Percentiles rank a stretch among this genome's conserved stretches.
These are phyloP conservation scores for Slavum lentiscoides DNA, from an alignment of 2,888 invertebrate species.

Conservation along the genomic window DNA sequence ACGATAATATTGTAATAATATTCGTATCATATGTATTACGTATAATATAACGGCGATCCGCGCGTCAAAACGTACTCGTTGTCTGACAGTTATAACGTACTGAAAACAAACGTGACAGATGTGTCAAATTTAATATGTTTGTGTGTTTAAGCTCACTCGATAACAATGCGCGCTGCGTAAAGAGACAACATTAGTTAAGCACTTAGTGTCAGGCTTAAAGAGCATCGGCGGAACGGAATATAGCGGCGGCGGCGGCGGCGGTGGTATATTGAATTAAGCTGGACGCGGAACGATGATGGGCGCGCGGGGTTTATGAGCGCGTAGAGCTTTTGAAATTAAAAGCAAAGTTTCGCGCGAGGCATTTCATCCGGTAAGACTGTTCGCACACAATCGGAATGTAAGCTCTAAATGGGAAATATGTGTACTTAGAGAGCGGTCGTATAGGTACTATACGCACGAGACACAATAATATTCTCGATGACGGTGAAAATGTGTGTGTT, in stretches of 20 bases:
- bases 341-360: slow-evolving; percentile 17
- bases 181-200: slow-evolving; percentile 42
- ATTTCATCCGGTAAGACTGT: neutral
- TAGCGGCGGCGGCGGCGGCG: no score
- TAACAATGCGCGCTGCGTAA: slow-evolving; percentile 30
- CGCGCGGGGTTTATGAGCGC: neutral
- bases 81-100: slow-evolving; percentile 6
- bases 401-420: slow-evolving; percentile 33
- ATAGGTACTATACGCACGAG: neutral
- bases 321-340: slow-evolving; percentile 28
- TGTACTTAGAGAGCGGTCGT: neutral
- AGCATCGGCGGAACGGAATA: neutral
- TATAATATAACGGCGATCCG: neutral
- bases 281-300: neutral
- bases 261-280: slow-evolving; percentile 39
- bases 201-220: slow-evolving; percentile 41
- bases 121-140: slow-evolving; percentile 44
- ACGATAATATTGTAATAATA: no score
- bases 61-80: neutral
- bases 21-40: no score
- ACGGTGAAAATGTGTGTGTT: neutral
- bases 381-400: slow-evolving; percentile 18
- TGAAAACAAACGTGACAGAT: slow-evolving; percentile 42
- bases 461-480: neutral
- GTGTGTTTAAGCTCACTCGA: slow-evolving; percentile 28